Evolutionary conservation across 1,140 invertebrate genomes (phyloP), one percentile per base, ranked within the genome.

Genomic region (Papilio polytes): DNA sequence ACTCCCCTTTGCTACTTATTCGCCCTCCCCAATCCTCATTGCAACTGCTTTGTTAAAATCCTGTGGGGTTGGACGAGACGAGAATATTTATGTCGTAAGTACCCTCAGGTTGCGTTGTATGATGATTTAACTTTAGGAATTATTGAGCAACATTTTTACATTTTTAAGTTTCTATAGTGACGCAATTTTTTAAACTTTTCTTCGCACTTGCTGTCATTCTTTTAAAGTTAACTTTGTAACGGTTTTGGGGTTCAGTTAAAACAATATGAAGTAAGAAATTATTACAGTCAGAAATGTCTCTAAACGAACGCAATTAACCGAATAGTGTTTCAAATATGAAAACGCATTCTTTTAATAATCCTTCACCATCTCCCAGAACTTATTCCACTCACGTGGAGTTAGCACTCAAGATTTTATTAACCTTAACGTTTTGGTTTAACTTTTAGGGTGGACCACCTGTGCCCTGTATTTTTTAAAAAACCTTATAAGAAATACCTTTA

Each of bases 1-100:
- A 18, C 44, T 31, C 74, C 74, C 74, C 74, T 51, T 51, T 51
- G 46, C n/a, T 76, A 76, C 41, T 26, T 51, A n/a, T 76, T 51
- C 74, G 41, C 74, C 22, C 74, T n/a, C 74, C 74, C 74, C 74
- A 26, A 31, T 70, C 22, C 26, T 20, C 36, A 18, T 44, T 8
- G 31, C 46, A 53, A 76, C 13, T 22, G 74, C 74, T 51, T 76
- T 76, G 74, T 76, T 76, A 76, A 48, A 76, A 76, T 51, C 44
- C 46, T 76, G 13, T 22, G 46, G 74, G 74, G 74, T 76, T 18
- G 74, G 20, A 76, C 74, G 44, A 48, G 74, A 51, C n/a, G 72
- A 73, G 31, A 73, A 63, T 63, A 63, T 26, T 63, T 31, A 13
- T 70, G 31, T 70, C 63, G 26, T 63, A 63, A 63, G 20, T 63